Conservation (phyloP, 2,888 invertebrate species). For the Scaeva pyrastri region DNA sequence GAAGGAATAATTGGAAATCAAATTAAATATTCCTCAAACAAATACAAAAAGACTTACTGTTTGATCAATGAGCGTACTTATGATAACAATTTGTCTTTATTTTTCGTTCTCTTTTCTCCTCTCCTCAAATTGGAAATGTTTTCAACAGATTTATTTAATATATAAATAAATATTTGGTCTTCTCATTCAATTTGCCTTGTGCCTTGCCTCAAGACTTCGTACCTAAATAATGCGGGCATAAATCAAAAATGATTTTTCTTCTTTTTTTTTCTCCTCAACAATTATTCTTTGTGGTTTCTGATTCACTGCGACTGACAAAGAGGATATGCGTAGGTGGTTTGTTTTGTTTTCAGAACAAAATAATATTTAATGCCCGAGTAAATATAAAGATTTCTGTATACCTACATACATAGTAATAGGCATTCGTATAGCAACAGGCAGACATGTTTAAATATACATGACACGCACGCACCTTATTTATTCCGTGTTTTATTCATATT, state of each 20-base stretch:
- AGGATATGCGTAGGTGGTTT: slow-evolving; percentile 20
- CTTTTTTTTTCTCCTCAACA: not conserved
- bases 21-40: not conserved
- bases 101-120: not conserved
- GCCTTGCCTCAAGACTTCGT: not conserved
- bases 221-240: slow-evolving; percentile 11
- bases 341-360: slow-evolving; percentile 9
- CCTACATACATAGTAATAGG: not conserved
- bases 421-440: not conserved
- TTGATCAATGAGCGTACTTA: not conserved
- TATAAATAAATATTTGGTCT: slow-evolving; percentile 20
- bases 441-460: slow-evolving; percentile 4
- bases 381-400: not conserved
- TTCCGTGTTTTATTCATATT: not conserved
- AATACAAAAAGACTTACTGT: not conserved
- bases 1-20: not conserved
- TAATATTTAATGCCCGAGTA: slow-evolving; percentile 15
- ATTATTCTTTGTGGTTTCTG: slow-evolving; percentile 3
- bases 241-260: slow-evolving; percentile 1
- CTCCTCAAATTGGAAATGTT: slow-evolving; percentile 1
- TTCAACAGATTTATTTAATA: not conserved
- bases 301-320: slow-evolving; percentile 19
- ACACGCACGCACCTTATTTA: slow-evolving; percentile 23
- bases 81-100: slow-evolving; percentile 2
- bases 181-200: slow-evolving; percentile 19